A percentile compares a stretch with the other conserved stretches of the same genome.
phyloP scores from a whole-genome alignment of 2,113 vertebrate genomes.

The Muntiacus reevesi region DNA sequence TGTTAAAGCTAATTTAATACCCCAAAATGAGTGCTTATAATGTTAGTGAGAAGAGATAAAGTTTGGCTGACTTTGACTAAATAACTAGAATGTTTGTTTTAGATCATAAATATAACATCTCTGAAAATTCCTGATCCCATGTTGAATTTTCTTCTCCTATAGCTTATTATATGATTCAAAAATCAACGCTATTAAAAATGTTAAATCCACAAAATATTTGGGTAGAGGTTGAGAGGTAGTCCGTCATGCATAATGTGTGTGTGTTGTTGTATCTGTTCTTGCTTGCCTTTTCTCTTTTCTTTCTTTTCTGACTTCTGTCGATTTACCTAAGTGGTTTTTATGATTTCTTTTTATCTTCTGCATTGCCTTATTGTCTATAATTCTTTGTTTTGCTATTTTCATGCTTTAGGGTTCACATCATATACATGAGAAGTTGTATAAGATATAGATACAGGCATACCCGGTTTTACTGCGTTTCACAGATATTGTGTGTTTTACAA shows the following conservation, averaged over 20 bases:
- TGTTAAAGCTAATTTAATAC: background rate
- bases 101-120: background rate
- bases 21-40: constrained; percentile 9
- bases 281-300: background rate
- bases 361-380: background rate
- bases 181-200: background rate
- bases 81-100: constrained; percentile 35
- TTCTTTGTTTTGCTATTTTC: background rate
- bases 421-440: background rate
- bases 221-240: too few relatives aligned
- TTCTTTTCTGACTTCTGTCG: background rate
- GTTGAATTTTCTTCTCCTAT: background rate
- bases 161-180: background rate
- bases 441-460: background rate
- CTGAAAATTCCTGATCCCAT: background rate
- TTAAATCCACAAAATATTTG: background rate
- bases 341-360: background rate
- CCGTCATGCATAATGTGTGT: fast-evolving
- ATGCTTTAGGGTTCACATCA: background rate
- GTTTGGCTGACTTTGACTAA: constrained; percentile 39
- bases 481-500: background rate
- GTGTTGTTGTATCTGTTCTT: background rate
- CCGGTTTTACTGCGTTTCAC: background rate
- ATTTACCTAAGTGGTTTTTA: background rate
- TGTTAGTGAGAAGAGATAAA: constrained; percentile 19